Evolutionary conservation across 2,113 vertebrate species (phyloP).

Genomic region (Ramphastos sulfuratus): DNA sequence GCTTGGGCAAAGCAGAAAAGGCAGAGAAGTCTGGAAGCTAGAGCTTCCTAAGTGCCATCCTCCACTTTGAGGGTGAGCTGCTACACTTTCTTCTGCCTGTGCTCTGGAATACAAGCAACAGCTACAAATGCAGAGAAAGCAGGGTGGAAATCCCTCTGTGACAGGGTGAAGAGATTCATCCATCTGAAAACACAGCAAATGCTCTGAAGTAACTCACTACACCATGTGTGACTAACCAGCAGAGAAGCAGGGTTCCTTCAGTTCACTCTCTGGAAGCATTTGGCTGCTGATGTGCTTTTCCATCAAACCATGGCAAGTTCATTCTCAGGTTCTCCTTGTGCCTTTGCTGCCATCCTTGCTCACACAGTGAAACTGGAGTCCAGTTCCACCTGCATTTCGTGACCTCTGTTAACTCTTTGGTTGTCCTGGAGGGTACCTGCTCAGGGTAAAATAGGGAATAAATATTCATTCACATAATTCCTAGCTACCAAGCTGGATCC

Average conservation of each 20-base stretch:
- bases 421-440: not conserved
- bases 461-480: not conserved
- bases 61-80: not conserved
- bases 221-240: not conserved
- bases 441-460: not conserved
- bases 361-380: not conserved
- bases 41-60: not conserved
- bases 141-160: not conserved
- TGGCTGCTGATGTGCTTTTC: not conserved
- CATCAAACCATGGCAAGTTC: not conserved
- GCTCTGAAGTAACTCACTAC: not conserved
- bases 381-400: not conserved
- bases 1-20: not conserved
- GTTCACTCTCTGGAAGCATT: not conserved
- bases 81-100: not conserved
- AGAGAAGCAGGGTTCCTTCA: not conserved
- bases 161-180: not conserved
- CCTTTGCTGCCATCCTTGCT: not conserved
- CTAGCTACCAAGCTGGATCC: not conserved
- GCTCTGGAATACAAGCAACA: not conserved
- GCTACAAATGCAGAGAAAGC: not conserved
- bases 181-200: not conserved
- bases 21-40: not conserved
- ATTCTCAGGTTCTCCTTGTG: not conserved
- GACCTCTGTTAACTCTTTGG: not conserved